Percentiles rank a stretch among this genome's conserved stretches.
Evolutionary conservation across 2,113 vertebrate genomes (phyloP).

Genomic region (Glaucomys volans): DNA sequence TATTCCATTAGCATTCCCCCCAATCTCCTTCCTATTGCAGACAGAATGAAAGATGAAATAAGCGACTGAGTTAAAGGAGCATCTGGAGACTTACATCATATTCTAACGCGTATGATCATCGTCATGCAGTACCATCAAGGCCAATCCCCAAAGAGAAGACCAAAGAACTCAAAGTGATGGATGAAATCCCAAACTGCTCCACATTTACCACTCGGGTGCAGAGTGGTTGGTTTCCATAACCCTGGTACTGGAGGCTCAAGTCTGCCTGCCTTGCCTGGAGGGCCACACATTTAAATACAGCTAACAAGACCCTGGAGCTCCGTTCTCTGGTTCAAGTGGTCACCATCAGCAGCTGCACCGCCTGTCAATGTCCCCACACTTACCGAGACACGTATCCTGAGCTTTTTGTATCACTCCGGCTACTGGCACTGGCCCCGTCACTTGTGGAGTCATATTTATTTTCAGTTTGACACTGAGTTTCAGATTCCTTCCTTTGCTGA

Average conservation of each 20-base stretch:
- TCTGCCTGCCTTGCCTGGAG: too few species aligned
- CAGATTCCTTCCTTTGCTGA: constrained; percentile 97
- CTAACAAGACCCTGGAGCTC: neutral
- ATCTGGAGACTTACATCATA: neutral
- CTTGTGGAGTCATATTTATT: constrained; percentile 91
- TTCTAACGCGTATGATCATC: neutral
- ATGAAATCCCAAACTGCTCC: constrained; percentile 1
- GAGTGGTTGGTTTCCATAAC: too few species aligned
- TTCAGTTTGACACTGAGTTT: constrained; percentile 98
- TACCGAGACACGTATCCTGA: constrained; percentile 97
- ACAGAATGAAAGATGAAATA: constrained; percentile 31
- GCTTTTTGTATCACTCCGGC: constrained; percentile 88
- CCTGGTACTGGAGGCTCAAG: neutral
- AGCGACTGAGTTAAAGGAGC: neutral
- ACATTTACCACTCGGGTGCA: too few species aligned
- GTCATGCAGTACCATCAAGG: neutral
- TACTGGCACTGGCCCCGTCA: constrained; percentile 91
- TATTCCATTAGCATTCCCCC: neutral
- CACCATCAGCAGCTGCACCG: neutral
- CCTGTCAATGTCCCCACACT: constrained; percentile 16
- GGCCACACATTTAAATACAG: too few species aligned
- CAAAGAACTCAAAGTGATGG: neutral
- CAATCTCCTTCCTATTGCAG: constrained; percentile 3
- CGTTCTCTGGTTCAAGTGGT: neutral
- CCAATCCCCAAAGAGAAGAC: neutral